Evolutionary conservation across 1,140 invertebrate genomes (phyloP).

Genomic region (Agrilus planipennis): DNA sequence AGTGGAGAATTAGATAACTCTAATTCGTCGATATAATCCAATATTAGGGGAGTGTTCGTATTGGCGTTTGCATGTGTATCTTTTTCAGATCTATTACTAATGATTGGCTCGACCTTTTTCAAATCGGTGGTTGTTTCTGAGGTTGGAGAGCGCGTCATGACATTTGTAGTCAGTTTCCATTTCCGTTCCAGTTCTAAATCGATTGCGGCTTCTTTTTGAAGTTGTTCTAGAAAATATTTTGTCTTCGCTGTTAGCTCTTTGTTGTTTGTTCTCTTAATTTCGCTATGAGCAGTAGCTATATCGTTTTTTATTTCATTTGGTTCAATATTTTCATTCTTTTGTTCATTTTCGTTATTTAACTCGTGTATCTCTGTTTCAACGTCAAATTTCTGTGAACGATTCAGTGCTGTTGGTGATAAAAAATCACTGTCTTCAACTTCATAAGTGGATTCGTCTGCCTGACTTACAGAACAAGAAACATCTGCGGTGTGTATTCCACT

Average conservation of each 20-base stretch:
- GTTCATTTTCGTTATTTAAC: background rate
- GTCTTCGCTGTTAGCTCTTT: slow-evolving; percentile 7
- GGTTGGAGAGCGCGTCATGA: too few relatives aligned
- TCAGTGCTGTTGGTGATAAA: slow-evolving; percentile 14
- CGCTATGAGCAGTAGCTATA: slow-evolving; percentile 1
- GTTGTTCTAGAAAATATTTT: slow-evolving; percentile 6
- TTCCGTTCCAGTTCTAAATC: too few relatives aligned
- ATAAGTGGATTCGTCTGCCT: slow-evolving; percentile 57
- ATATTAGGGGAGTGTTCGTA: too few relatives aligned
- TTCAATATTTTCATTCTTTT: background rate
- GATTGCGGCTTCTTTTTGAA: slow-evolving; percentile 9
- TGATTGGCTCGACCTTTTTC: too few relatives aligned
- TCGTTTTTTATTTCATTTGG: background rate
- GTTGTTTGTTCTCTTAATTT: background rate
- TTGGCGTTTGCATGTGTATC: too few relatives aligned
- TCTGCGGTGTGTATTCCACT: slow-evolving; percentile 71
- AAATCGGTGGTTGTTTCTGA: too few relatives aligned
- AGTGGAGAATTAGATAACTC: slow-evolving; percentile 26
- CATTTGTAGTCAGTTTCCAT: too few relatives aligned
- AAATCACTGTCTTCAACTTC: slow-evolving; percentile 33
- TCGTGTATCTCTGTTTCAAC: slow-evolving; percentile 16
- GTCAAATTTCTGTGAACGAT: slow-evolving; percentile 21
- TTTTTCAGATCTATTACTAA: too few relatives aligned
- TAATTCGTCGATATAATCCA: too few relatives aligned
- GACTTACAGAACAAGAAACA: slow-evolving; percentile 62